Percentiles rank a stretch among this genome's conserved stretches.
Evolutionary conservation across 2,888 invertebrate genomes (phyloP).

Genomic region (Apotomis turbidana): DNA sequence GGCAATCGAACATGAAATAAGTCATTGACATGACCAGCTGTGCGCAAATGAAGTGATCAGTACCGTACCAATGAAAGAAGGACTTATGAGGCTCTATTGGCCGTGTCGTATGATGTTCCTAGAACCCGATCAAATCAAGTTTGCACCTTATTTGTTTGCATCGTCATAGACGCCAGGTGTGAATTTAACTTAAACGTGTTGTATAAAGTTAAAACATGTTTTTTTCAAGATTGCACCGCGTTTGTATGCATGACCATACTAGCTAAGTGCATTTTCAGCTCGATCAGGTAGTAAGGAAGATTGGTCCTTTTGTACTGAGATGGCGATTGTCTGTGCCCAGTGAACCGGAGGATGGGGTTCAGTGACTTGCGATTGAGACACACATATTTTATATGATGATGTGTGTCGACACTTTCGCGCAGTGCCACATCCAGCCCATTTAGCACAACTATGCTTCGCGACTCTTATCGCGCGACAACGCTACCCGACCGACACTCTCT

Average conservation of each 20-base stretch:
- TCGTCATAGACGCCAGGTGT: neutral
- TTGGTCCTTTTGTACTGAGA: neutral
- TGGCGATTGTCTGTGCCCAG: constrained; percentile 15
- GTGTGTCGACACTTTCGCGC: too few relatives aligned
- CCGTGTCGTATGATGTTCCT: too few relatives aligned
- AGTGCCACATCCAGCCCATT: too few relatives aligned
- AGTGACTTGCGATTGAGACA: constrained; percentile 31
- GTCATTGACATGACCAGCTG: constrained; percentile 31
- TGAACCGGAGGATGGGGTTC: constrained; percentile 17
- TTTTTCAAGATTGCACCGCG: too few relatives aligned
- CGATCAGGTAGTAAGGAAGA: neutral
- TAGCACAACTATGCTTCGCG: too few relatives aligned
- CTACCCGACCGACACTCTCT: too few relatives aligned
- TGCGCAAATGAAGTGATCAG: constrained; percentile 37
- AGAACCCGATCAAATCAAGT: neutral
- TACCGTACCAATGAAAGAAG: neutral
- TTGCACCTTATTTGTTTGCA: neutral
- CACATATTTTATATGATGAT: constrained; percentile 7
- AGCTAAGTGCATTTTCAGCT: neutral
- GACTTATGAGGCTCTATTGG: neutral
- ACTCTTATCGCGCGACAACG: too few relatives aligned
- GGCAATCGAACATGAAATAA: neutral
- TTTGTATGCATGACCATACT: too few relatives aligned
- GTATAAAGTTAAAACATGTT: too few relatives aligned
- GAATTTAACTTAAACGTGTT: too few relatives aligned